These are phyloP conservation scores for Labeo calbasu DNA, from an alignment of 2,797 vertebrate genomes.

Conservation along the genomic window DNA sequence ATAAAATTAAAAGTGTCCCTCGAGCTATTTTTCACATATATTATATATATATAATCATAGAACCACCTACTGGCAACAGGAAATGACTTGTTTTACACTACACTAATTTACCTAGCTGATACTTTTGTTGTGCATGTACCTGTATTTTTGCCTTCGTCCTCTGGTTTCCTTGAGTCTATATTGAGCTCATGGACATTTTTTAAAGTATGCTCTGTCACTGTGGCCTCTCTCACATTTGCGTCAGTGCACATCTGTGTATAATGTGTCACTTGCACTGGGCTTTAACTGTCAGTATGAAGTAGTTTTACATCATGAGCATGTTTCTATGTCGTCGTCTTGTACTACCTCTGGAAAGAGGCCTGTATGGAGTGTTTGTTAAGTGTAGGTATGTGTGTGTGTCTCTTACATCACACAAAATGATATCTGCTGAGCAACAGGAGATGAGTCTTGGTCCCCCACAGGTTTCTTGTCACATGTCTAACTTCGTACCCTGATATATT, in stretches of 20 bases:
- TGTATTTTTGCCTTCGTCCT: not conserved
- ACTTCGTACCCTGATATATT: not conserved
- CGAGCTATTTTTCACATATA: too few species aligned
- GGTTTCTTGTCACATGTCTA: not conserved
- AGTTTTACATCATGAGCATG: slow-evolving; percentile 1
- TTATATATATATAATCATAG: too few species aligned
- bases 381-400: not conserved
- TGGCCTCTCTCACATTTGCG: slow-evolving; percentile 1
- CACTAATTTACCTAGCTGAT: not conserved
- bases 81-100: too few species aligned
- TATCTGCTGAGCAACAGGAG: slow-evolving; percentile 21
- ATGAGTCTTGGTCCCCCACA: not conserved
- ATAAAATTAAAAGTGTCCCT: too few species aligned
- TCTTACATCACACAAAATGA: slow-evolving; percentile 7
- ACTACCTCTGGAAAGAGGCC: not conserved
- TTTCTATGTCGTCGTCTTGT: not conserved
- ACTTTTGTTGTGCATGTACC: not conserved
- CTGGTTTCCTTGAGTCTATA: not conserved
- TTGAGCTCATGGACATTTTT: not conserved
- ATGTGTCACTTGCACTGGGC: slow-evolving; percentile 3
- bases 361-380: not conserved
- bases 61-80: too few species aligned
- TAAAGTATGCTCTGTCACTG: slow-evolving; percentile 3
- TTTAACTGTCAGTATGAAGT: slow-evolving; percentile 22
- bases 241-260: not conserved